A percentile compares a stretch with the other conserved stretches of the same genome.
Conservation (phyloP, 1,140 invertebrate genomes). For the Pseudomyrmex dendroicus region DNA sequence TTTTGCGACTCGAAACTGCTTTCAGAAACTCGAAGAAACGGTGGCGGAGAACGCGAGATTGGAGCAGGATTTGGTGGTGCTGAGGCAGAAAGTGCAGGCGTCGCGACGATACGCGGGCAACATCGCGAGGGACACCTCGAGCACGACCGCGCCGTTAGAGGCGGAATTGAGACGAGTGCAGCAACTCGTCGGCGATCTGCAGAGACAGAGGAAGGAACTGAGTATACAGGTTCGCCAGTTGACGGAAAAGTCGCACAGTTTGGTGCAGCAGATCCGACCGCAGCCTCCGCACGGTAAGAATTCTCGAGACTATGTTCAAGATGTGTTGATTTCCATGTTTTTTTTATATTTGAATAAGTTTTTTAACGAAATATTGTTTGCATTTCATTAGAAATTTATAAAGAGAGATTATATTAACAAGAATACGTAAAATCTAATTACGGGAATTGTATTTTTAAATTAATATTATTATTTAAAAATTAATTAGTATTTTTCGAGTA, state of each 20-base stretch:
- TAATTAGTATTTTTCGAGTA: too few relatives aligned
- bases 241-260: constrained; percentile 90
- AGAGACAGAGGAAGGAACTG: constrained; percentile 92
- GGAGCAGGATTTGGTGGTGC: constrained; percentile 93
- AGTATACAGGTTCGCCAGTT: constrained; percentile 93
- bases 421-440: too few relatives aligned
- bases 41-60: constrained; percentile 94
- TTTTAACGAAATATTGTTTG: too few relatives aligned
- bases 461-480: too few relatives aligned
- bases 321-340: too few relatives aligned
- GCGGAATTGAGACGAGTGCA: constrained; percentile 93
- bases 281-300: constrained; percentile 77
- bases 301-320: too few relatives aligned
- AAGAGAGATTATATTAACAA: too few relatives aligned
- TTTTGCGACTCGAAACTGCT: constrained; percentile 43
- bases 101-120: constrained; percentile 83
- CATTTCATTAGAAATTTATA: too few relatives aligned
- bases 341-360: too few relatives aligned
- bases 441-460: too few relatives aligned
- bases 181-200: constrained; percentile 92
- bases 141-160: constrained; percentile 89
- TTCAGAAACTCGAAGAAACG: constrained; percentile 94
- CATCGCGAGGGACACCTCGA: constrained; percentile 81
- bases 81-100: constrained; percentile 93
- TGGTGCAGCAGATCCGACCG: constrained; percentile 85